A percentile compares a stretch with the other conserved stretches of the same genome.
phyloP scores from a whole-genome alignment of 2,113 vertebrate species.

The Catharus bicknelli region DNA sequence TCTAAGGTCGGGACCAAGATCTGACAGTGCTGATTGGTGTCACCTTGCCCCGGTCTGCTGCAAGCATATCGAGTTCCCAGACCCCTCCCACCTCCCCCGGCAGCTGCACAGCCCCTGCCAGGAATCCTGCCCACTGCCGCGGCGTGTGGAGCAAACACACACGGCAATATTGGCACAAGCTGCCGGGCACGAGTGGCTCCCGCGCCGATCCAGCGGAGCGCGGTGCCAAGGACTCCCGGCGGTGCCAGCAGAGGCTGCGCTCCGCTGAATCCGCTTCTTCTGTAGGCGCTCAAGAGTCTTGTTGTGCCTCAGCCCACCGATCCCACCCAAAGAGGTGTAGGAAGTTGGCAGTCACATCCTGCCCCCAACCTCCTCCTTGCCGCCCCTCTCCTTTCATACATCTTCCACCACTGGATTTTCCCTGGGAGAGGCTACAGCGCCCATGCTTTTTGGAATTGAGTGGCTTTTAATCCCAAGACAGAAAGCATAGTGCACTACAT shows the following conservation, averaged over 20 bases:
- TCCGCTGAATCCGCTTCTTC: neutral
- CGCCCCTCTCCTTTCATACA: neutral
- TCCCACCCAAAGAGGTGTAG: neutral
- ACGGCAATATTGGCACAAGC: neutral
- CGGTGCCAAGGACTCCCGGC: neutral
- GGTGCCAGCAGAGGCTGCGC: neutral
- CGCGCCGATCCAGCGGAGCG: neutral
- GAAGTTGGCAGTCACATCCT: neutral
- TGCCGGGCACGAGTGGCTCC: neutral
- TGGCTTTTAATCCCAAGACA: neutral
- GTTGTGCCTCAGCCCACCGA: neutral
- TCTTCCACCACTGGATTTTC: neutral
- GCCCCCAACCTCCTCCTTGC: neutral
- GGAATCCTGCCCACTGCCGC: accelerated
- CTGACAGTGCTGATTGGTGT: neutral
- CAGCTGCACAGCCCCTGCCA: neutral
- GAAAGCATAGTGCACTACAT: neutral
- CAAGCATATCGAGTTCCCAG: accelerated
- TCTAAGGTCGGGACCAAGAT: neutral
- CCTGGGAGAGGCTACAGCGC: neutral
- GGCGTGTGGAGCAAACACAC: neutral
- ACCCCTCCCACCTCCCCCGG: neutral
- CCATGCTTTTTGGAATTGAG: accelerated
- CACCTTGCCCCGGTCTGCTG: neutral
- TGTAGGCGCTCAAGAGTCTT: neutral